Percentiles rank a stretch among this genome's conserved stretches.
phyloP scores from a whole-genome alignment of 2,888 invertebrate species.

The Oxytorus armatus region DNA sequence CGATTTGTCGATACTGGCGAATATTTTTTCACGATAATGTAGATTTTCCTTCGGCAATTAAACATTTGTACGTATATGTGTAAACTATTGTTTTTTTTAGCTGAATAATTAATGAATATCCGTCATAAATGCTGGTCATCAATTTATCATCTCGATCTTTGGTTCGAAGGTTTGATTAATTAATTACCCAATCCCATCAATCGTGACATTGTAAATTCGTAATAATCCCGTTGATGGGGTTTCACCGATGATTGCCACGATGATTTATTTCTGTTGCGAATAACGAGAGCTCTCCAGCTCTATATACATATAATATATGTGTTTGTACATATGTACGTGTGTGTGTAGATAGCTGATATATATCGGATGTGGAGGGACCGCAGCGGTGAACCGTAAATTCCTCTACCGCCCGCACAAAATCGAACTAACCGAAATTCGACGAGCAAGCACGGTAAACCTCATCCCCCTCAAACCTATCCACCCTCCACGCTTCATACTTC shows the following conservation, averaged over 20 bases:
- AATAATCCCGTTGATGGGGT: conserved; percentile 3
- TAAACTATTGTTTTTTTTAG: too few relatives aligned
- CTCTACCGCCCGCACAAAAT: conserved; percentile 52
- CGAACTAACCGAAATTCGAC: conserved; percentile 63
- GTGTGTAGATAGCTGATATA: neutral
- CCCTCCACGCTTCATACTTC: neutral
- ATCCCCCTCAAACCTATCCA: neutral
- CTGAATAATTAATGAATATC: neutral
- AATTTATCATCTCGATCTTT: conserved; percentile 1
- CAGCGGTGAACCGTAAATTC: conserved; percentile 58
- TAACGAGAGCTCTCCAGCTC: conserved; percentile 25
- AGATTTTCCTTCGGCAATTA: too few relatives aligned
- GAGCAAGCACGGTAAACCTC: conserved; percentile 33
- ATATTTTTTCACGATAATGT: too few relatives aligned
- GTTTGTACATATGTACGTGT: conserved; percentile 1
- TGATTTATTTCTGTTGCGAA: conserved; percentile 49
- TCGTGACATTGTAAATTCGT: conserved; percentile 18
- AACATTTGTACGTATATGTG: too few relatives aligned
- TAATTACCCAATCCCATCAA: conserved; percentile 20
- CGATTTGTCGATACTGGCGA: too few relatives aligned
- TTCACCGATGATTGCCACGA: conserved; percentile 35
- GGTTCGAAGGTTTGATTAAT: conserved; percentile 28
- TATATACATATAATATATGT: neutral
- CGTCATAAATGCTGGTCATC: neutral
- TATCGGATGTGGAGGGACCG: conserved; percentile 34